Evolutionary conservation across 2,888 invertebrate genomes (phyloP), one percentile per base, ranked within the genome.

Genomic region (Corbicula japonica): DNA sequence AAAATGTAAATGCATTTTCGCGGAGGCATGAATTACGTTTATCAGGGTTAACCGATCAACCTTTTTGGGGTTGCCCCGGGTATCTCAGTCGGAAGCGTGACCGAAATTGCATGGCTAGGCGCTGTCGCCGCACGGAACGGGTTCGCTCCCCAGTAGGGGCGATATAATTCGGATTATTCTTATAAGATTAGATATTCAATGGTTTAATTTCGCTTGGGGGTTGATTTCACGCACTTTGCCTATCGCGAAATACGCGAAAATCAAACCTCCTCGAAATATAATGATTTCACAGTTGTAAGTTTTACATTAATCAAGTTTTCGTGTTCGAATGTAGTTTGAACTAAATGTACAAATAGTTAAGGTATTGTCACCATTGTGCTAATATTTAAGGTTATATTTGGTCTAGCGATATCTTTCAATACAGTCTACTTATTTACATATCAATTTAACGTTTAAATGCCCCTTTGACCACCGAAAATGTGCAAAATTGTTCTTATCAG

Each of bases 401-500:
- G 54, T 54, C 30, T 54, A n/a, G 12, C 21, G 54, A 54, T 54
- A 54, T 6, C 28, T 21, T 54, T 54, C 28, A 54, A 54, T 54
- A 28, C 1, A 54, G 21, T 54, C 54, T 54, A 28, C 18, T 54
- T 54, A 54, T 54, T 54, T 54, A 32, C 54, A 28, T 54, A 54
- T 54, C 54, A 54, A 54, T 54, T 54, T 30, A 32, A 28, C 15
- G 54, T 28, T 54, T 54, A 54, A 54, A 54, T 54, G 23, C 4
- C 54, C 54, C 54, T 54, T 54, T 54, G 54, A 54, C 54, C 54
- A 54, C 54, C 1, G 28, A 28, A 54, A 54, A 54, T 54, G 54
- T 54, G 54, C 54, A 54, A 54, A 54, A 54, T 54, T 54, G 30
- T 54, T 54, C 54, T 54, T 54, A 54, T 54, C 54, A 23, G 54